These are phyloP conservation scores for Dendrophyllia cribrosa DNA, from an alignment of 64 coral and sea anemone species.

Conservation along the genomic window DNA sequence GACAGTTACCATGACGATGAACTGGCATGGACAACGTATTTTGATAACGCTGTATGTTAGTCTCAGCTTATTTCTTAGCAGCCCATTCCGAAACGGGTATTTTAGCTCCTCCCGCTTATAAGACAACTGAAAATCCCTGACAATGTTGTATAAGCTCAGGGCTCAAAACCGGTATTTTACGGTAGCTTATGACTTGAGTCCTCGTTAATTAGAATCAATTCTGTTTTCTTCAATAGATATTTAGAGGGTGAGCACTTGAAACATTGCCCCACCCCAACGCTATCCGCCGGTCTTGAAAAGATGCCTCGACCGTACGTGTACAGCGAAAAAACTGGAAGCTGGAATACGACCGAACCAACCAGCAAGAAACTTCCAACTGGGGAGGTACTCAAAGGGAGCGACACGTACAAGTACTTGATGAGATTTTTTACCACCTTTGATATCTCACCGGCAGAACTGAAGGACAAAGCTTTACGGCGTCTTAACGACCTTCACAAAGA, in stretches of 20 bases:
- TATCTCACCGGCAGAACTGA: slow-evolving; percentile 65
- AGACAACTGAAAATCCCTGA: no score
- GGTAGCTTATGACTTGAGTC: no score
- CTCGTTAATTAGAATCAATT: no score
- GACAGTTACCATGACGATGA: no score
- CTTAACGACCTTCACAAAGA: slow-evolving; percentile 42
- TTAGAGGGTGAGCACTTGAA: slow-evolving; percentile 54
- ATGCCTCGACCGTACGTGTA: slow-evolving; percentile 80
- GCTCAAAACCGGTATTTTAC: no score
- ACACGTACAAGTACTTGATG: slow-evolving; percentile 52
- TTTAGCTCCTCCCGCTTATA: no score
- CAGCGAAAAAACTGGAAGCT: background rate
- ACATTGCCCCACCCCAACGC: slow-evolving; percentile 48
- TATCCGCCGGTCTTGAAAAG: slow-evolving; percentile 78
- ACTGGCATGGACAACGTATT: no score
- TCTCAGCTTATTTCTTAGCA: no score
- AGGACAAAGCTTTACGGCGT: slow-evolving; percentile 10
- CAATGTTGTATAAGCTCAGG: no score
- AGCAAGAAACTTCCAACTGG: slow-evolving; percentile 56
- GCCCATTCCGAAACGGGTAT: no score
- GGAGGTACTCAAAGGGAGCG: slow-evolving; percentile 52
- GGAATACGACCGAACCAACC: background rate
- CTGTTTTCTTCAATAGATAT: slow-evolving; percentile 38
- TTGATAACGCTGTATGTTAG: no score
- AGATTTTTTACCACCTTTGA: slow-evolving; percentile 81